Base-by-base conservation (phyloP, 2,888 invertebrate genomes). In the Vanessa cardui region DNA sequence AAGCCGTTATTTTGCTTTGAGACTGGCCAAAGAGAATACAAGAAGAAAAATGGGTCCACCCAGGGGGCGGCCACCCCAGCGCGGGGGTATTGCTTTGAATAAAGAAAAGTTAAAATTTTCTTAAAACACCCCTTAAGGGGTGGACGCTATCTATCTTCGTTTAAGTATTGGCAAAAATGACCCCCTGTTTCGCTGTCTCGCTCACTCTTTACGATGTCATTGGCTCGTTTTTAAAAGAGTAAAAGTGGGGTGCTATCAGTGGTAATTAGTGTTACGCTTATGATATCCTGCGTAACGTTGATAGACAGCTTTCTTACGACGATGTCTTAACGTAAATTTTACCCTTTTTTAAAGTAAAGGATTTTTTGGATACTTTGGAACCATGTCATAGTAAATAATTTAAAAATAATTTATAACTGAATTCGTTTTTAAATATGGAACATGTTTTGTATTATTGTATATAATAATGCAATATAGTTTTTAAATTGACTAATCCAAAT, bases 41-140 rank as follows among this genome's bases (percentile, higher is more conserved):
- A 83, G 81, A 87, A 91, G 91, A 92, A 92, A 92, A 85, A 85
- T 85, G 81, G 83, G 74, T 70, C 78, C 76, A 70, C 81, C 79
- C 80, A 50, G 68, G 67, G 70, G 76, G 75, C 72, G 73, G 68
- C 66, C 63, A 50, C 69, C 74, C 81, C 75, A 72, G 18, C 70
- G 59, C 68, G 75, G 75, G 76, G 81, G 82, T 78, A 78, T 77
- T 73, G 81, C 83, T 78, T 82, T 85, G 90, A 89, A 92, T 92
- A 92, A 92, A 92, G 92, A 92, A 92, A 92, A 92, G 88, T 92
- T 92, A 90, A 92, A 92, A 92, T 92, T 92, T 90, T 90, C 90
- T 89, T 88, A 83, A 86, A 88, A 84, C 85, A 79, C 86, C 87
- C 84, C 80, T 54, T 69, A 63, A 71, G 62, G 85, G 83, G 85